Percentiles rank a stretch among this genome's conserved stretches.
Conservation (phyloP, 2,113 vertebrate genomes). For the Cavia porcellus region DNA sequence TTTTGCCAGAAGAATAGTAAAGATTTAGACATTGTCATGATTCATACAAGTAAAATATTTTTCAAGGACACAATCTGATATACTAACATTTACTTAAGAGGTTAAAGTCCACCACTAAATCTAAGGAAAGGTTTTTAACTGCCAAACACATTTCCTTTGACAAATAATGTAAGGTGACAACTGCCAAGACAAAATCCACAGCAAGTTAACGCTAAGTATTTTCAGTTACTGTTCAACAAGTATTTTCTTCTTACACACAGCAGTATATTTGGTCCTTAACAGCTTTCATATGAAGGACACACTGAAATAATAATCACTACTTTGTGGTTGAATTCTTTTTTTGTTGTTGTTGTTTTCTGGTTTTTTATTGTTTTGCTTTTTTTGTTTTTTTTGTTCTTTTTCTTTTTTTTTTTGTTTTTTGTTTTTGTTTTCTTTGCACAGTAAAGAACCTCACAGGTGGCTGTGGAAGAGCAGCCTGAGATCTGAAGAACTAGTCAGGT, state of each 20-base stretch:
- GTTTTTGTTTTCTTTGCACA: conserved; percentile 55
- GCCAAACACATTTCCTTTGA: conserved; percentile 90
- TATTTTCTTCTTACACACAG: conserved; percentile 79
- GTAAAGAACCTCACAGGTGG: conserved; percentile 70
- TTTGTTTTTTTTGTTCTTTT: not conserved
- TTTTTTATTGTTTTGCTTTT: not conserved
- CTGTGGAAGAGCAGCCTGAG: conserved; percentile 49
- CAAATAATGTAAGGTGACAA: conserved; percentile 88
- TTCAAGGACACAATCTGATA: conserved; percentile 91
- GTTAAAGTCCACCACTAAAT: conserved; percentile 90
- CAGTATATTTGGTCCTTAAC: conserved; percentile 82
- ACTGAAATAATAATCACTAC: conserved; percentile 83
- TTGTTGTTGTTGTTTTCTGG: conserved; percentile 53
- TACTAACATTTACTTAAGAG: conserved; percentile 91
- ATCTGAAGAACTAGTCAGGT: conserved; percentile 2
- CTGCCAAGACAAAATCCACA: conserved; percentile 86
- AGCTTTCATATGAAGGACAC: conserved; percentile 84
- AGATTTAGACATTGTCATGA: conserved; percentile 88
- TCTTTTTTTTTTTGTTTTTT: not conserved
- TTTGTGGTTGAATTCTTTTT: conserved; percentile 70
- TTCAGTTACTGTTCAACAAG: conserved; percentile 84
- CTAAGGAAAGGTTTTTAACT: conserved; percentile 90
- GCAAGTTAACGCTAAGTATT: conserved; percentile 80
- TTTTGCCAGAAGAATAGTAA: conserved; percentile 87
- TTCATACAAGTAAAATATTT: conserved; percentile 90